A percentile compares a stretch with the other conserved stretches of the same genome.
Evolutionary conservation across 2,888 invertebrate species (phyloP).

Genomic region (Cenopis cana): DNA sequence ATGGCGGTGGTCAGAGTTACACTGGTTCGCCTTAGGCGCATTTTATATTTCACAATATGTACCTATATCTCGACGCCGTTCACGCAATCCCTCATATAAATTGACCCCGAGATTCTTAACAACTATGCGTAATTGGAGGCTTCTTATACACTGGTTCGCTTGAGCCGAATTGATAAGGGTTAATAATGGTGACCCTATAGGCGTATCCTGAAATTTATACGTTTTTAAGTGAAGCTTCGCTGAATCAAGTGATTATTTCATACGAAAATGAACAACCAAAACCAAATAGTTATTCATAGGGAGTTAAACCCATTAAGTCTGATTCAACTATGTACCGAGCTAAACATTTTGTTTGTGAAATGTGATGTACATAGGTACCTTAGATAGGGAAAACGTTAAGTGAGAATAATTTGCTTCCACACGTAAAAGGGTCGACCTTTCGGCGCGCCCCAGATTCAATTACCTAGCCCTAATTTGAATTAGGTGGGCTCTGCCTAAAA

Average conservation of each 20-base stretch:
- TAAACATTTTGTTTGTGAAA: neutral
- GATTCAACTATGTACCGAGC: neutral
- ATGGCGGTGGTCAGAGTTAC: no score
- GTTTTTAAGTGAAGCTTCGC: neutral
- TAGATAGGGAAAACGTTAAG: constrained; percentile 17
- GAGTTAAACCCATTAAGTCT: no score
- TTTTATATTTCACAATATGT: no score
- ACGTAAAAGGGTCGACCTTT: constrained; percentile 37
- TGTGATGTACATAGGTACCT: neutral
- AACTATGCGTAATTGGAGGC: no score
- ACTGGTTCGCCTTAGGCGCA: no score
- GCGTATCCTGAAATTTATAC: neutral
- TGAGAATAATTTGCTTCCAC: constrained; percentile 31
- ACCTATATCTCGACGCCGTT: no score
- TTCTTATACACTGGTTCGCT: no score
- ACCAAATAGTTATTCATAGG: no score
- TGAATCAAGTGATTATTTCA: neutral
- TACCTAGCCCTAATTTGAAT: constrained; percentile 41
- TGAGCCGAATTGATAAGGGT: neutral
- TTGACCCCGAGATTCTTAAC: no score
- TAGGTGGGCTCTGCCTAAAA: constrained; percentile 29
- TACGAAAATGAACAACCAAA: no score
- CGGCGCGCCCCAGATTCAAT: constrained; percentile 34
- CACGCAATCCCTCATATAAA: no score
- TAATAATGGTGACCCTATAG: neutral